A percentile compares a stretch with the other conserved stretches of the same genome.
Conservation (phyloP, 2,113 vertebrate species). For the Microcebus jonahi region DNA sequence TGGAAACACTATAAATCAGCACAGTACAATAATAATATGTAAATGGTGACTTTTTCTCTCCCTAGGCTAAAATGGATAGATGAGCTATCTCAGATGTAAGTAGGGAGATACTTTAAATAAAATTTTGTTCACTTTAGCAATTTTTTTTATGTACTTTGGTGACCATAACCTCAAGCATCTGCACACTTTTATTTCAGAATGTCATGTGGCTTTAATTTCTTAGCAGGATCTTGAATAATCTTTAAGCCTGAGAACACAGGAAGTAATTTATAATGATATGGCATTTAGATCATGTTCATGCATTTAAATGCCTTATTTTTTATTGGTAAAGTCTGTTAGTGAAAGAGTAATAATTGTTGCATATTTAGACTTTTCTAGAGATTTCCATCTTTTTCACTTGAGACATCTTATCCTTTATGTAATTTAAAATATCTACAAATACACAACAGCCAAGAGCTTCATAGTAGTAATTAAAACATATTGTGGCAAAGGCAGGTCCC, state of each 20-base stretch:
- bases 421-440: constrained; percentile 23
- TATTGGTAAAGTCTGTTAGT: constrained; percentile 45
- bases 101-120: not conserved
- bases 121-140: not conserved
- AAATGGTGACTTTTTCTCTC: not conserved
- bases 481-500: not conserved
- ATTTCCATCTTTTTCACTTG: constrained; percentile 28
- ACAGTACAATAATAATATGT: not conserved
- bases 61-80: not conserved
- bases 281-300: constrained; percentile 9
- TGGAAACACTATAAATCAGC: not conserved
- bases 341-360: not conserved
- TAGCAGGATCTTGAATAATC: constrained; percentile 41
- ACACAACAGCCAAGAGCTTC: not conserved
- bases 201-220: constrained; percentile 57
- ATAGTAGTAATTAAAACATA: not conserved
- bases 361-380: constrained; percentile 25
- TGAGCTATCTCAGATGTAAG: not conserved
- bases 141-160: constrained; percentile 5
- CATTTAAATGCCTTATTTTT: constrained; percentile 35
- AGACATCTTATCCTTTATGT: not conserved
- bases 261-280: constrained; percentile 34
- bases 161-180: not conserved
- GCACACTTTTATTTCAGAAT: constrained; percentile 33
- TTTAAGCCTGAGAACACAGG: constrained; percentile 49